phyloP scores from a whole-genome alignment of 2,797 vertebrate species.

The Xiphophorus birchmanni region DNA sequence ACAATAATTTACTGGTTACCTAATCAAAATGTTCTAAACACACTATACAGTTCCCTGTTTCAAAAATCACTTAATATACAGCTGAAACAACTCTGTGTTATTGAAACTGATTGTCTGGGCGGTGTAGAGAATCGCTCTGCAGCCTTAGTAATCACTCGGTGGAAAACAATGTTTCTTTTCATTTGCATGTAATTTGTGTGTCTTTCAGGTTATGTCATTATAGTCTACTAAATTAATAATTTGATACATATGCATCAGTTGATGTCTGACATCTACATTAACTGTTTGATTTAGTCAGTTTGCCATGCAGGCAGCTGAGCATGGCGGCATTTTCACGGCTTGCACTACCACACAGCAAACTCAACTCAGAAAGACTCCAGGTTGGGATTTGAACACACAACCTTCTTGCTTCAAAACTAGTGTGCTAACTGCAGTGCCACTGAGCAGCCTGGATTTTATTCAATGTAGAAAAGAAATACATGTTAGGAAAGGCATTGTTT shows the following conservation, averaged over 20 bases:
- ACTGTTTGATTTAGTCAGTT: conserved; percentile 33
- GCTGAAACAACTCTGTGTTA: background rate
- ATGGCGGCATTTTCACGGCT: background rate
- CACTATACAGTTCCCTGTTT: background rate
- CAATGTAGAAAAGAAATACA: background rate
- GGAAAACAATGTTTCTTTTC: background rate
- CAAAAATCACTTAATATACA: background rate
- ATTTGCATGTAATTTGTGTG: conserved; percentile 8
- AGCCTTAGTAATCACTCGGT: conserved; percentile 6
- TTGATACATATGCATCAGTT: background rate
- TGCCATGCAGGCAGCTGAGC: background rate
- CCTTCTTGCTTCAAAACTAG: background rate
- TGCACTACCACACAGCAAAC: background rate
- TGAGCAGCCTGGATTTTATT: background rate
- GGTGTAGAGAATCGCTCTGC: background rate
- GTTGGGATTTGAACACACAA: background rate
- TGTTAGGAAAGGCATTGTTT: background rate
- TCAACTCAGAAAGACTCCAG: background rate
- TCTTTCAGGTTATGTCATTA: conserved; percentile 13
- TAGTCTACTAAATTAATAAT: conserved; percentile 9
- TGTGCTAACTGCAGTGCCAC: background rate
- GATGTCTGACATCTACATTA: conserved; percentile 27
- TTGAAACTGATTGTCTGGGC: background rate
- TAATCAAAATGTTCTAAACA: conserved; percentile 16
- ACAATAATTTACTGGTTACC: conserved; percentile 12